Conservation (phyloP, 2,888 invertebrate genomes). For the Amphimallon solstitiale region DNA sequence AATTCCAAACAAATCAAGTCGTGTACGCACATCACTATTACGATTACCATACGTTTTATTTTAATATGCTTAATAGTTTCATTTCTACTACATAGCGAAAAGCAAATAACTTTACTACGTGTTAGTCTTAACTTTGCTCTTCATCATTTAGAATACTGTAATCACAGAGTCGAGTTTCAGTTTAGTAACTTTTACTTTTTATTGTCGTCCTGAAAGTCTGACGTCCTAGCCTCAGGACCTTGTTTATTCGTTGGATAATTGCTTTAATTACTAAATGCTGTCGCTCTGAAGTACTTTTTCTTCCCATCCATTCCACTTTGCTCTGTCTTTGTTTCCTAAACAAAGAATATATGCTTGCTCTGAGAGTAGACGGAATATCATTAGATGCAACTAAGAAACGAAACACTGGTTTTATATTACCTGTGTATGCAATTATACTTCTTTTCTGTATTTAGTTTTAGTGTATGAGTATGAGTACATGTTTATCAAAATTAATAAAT, state of each 20-base stretch:
- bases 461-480: too few species aligned
- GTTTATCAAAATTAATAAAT: too few species aligned
- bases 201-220: slow-evolving; percentile 18
- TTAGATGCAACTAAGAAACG: not conserved
- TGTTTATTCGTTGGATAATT: slow-evolving; percentile 35
- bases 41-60: slow-evolving; percentile 27
- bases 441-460: too few species aligned
- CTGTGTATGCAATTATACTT: too few species aligned
- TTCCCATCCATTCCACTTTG: slow-evolving; percentile 4
- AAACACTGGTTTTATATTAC: too few species aligned
- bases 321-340: not conserved
- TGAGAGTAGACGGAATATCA: not conserved
- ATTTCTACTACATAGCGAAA: slow-evolving; percentile 20
- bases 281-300: slow-evolving; percentile 30
- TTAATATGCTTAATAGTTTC: slow-evolving; percentile 25
- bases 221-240: slow-evolving; percentile 34
- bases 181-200: slow-evolving; percentile 25
- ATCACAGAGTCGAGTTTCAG: slow-evolving; percentile 23
- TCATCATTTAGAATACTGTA: slow-evolving; percentile 19
- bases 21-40: not conserved
- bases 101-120: slow-evolving; percentile 23
- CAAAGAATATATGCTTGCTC: not conserved
- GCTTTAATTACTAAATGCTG: slow-evolving; percentile 36
- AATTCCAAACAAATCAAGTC: not conserved
- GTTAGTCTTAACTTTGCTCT: not conserved